These are phyloP conservation scores for Meloe dianella DNA, from an alignment of 2,888 invertebrate species.

Conservation along the genomic window DNA sequence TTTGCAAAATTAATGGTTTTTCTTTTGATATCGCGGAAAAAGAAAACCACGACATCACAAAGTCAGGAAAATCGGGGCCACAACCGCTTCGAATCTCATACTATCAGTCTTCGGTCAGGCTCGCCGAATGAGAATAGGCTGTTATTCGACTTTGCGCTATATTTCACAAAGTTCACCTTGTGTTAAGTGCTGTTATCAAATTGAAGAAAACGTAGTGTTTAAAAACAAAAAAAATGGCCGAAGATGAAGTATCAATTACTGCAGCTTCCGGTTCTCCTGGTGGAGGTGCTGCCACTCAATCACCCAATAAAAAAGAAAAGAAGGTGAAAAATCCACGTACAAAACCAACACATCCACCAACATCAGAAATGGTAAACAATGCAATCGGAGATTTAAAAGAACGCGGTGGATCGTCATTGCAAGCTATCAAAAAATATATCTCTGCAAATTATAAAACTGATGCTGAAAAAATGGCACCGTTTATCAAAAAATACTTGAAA, in stretches of 20 bases:
- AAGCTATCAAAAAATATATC: constrained; percentile 70
- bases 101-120: constrained; percentile 7
- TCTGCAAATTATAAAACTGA: constrained; percentile 66
- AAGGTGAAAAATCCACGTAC: constrained; percentile 26
- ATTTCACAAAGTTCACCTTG: not conserved
- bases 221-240: not conserved
- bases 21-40: not conserved
- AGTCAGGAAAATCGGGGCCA: not conserved
- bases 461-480: constrained; percentile 64
- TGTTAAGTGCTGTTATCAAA: not conserved
- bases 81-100: not conserved
- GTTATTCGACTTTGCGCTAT: not conserved
- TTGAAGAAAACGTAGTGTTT: not conserved
- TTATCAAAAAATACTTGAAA: constrained; percentile 67
- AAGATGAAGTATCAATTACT: not conserved
- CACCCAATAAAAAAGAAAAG: constrained; percentile 41
- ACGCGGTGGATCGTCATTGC: constrained; percentile 65
- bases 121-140: not conserved
- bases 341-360: constrained; percentile 58
- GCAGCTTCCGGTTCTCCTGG: constrained; percentile 11
- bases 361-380: constrained; percentile 64
- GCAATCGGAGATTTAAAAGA: constrained; percentile 64
- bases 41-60: not conserved
- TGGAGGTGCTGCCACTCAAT: not conserved
- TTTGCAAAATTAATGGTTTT: not conserved